Percentiles rank a stretch among this genome's conserved stretches.
These are phyloP conservation scores for Spodoptera litura DNA, from an alignment of 1,140 invertebrate genomes.

Conservation along the genomic window DNA sequence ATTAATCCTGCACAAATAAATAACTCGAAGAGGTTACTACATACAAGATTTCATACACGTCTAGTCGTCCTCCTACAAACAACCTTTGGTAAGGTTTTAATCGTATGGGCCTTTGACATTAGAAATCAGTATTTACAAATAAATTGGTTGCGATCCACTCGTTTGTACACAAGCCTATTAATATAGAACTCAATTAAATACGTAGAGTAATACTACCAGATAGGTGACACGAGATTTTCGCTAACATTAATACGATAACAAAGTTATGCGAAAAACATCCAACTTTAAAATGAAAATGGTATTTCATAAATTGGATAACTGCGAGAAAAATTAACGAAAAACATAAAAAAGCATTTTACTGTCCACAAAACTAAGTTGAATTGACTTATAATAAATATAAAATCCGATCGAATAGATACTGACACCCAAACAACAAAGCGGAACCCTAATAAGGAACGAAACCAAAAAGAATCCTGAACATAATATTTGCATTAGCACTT, in stretches of 20 bases:
- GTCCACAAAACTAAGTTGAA: background rate
- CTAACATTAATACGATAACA: background rate
- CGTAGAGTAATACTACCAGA: background rate
- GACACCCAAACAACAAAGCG: constrained; percentile 9
- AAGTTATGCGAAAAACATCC: background rate
- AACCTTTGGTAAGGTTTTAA: background rate
- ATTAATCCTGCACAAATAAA: background rate
- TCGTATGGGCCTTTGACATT: constrained; percentile 3
- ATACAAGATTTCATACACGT: background rate
- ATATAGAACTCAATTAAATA: constrained; percentile 27
- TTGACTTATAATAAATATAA: constrained; percentile 1
- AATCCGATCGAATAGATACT: background rate
- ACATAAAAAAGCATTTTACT: too few relatives aligned
- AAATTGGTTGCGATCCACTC: constrained; percentile 21
- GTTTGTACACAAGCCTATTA: constrained; percentile 31
- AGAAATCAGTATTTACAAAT: background rate
- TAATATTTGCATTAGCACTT: constrained; percentile 41
- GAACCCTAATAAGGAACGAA: constrained; percentile 24
- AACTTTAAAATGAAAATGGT: background rate
- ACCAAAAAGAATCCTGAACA: constrained; percentile 27
- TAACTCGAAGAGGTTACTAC: background rate
- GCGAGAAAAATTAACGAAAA: background rate
- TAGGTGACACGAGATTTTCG: constrained; percentile 6
- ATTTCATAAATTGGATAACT: background rate
- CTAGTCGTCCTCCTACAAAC: constrained; percentile 10